phyloP scores from a whole-genome alignment of 2,113 vertebrate genomes.

The Isichthys henryi region DNA sequence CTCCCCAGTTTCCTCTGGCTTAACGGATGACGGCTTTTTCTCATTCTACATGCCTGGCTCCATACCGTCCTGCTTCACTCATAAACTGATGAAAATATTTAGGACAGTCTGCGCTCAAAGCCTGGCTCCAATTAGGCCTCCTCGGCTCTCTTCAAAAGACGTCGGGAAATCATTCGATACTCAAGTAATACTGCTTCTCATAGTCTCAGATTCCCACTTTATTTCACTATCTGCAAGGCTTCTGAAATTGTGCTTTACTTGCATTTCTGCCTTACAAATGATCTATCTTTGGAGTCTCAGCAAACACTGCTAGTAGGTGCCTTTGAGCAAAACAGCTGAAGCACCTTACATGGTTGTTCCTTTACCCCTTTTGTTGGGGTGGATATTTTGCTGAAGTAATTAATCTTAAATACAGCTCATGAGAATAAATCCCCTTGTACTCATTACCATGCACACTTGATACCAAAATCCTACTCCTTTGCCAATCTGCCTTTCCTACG shows the following conservation, averaged over 20 bases:
- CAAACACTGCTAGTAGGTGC: background rate
- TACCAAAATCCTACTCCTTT: background rate
- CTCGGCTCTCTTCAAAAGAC: conserved; percentile 44
- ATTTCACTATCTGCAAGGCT: background rate
- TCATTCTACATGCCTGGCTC: conserved; percentile 24
- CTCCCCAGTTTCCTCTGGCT: background rate
- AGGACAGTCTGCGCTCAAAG: conserved; percentile 30
- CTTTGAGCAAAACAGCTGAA: background rate
- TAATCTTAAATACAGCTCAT: background rate
- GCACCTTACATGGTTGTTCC: background rate
- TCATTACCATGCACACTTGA: background rate
- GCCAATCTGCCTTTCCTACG: background rate
- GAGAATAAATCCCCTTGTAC: background rate
- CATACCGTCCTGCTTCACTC: conserved; percentile 46
- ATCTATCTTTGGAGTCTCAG: background rate
- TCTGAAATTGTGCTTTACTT: background rate
- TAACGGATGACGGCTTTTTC: background rate
- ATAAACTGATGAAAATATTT: conserved; percentile 35
- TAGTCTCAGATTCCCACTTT: background rate
- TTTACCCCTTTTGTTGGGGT: background rate
- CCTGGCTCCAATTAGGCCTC: conserved; percentile 61
- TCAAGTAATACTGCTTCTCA: background rate
- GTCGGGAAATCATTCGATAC: conserved; percentile 49
- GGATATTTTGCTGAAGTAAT: background rate
- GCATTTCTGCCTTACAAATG: background rate